phyloP scores from a whole-genome alignment of 1,140 invertebrate species.

The Vollenhovia emeryi region DNA sequence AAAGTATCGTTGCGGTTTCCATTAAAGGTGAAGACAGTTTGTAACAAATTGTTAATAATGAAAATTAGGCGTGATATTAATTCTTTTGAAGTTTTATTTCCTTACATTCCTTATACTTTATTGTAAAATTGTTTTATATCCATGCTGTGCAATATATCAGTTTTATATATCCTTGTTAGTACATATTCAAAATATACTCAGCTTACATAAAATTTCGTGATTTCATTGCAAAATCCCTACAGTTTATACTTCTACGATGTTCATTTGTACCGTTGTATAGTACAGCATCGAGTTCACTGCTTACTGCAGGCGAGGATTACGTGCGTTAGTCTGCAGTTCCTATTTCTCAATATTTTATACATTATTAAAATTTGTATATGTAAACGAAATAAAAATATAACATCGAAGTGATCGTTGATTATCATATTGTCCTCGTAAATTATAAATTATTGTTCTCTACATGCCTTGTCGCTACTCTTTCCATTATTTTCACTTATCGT shows the following conservation, averaged over 20 bases:
- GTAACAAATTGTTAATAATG: constrained; percentile 4
- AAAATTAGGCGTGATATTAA: background rate
- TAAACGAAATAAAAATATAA: constrained; percentile 41
- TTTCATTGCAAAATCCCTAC: constrained; percentile 21
- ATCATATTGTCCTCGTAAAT: constrained; percentile 48
- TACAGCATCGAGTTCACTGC: background rate
- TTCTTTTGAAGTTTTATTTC: constrained; percentile 2
- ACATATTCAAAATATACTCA: constrained; percentile 41
- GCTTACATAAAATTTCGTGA: constrained; percentile 39
- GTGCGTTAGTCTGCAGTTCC: background rate
- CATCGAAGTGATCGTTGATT: constrained; percentile 39
- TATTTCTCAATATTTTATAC: constrained; percentile 21
- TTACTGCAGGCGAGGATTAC: constrained; percentile 21
- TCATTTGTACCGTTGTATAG: background rate
- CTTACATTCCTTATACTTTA: constrained; percentile 4
- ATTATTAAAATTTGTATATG: constrained; percentile 24
- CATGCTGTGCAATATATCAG: constrained; percentile 1
- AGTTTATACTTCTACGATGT: constrained; percentile 1
- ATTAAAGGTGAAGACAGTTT: constrained; percentile 17
- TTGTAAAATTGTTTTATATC: constrained; percentile 23
- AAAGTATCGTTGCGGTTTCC: background rate
- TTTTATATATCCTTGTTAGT: constrained; percentile 9
- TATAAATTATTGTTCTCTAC: constrained; percentile 36
- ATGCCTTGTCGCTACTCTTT: constrained; percentile 1
- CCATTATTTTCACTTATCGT: background rate